These are phyloP conservation scores for Caradrina kadenii DNA, from an alignment of 2,888 invertebrate species.

Conservation along the genomic window DNA sequence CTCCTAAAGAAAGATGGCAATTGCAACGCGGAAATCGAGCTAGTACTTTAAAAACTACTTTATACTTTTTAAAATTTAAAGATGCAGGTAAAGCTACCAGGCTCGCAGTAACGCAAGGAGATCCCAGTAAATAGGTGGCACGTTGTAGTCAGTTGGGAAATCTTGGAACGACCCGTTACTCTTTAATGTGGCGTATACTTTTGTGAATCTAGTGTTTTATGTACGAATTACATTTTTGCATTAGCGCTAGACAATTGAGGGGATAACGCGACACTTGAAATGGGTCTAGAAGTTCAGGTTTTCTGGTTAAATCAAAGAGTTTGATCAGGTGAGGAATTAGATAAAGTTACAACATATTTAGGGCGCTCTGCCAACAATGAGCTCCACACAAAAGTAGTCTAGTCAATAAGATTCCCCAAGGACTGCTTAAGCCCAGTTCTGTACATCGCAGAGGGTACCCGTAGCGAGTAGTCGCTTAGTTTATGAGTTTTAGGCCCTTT, in stretches of 20 bases:
- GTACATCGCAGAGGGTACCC: too few relatives aligned
- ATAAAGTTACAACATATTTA: too few relatives aligned
- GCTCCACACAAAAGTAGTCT: too few relatives aligned
- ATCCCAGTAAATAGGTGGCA: slow-evolving; percentile 26
- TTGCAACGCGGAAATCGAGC: not conserved
- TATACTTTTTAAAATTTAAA: slow-evolving; percentile 12
- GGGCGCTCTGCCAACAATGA: too few relatives aligned
- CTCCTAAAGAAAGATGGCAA: not conserved
- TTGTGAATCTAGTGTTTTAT: slow-evolving; percentile 45
- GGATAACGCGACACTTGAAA: not conserved
- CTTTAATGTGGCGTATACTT: slow-evolving; percentile 51
- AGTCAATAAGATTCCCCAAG: too few relatives aligned
- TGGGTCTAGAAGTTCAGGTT: too few relatives aligned
- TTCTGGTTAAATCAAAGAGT: too few relatives aligned
- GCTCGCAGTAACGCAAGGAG: slow-evolving; percentile 29
- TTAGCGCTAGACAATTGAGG: not conserved
- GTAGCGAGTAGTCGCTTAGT: too few relatives aligned
- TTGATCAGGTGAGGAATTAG: too few relatives aligned
- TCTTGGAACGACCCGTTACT: slow-evolving; percentile 45
- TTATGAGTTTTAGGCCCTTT: too few relatives aligned
- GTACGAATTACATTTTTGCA: slow-evolving; percentile 38
- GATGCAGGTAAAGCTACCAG: slow-evolving; percentile 44
- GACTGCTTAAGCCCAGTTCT: too few relatives aligned
- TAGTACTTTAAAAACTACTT: not conserved
- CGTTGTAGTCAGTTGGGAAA: slow-evolving; percentile 48